Evolutionary conservation across 2,888 invertebrate genomes (phyloP).

Genomic region (Phengaris alcon): DNA sequence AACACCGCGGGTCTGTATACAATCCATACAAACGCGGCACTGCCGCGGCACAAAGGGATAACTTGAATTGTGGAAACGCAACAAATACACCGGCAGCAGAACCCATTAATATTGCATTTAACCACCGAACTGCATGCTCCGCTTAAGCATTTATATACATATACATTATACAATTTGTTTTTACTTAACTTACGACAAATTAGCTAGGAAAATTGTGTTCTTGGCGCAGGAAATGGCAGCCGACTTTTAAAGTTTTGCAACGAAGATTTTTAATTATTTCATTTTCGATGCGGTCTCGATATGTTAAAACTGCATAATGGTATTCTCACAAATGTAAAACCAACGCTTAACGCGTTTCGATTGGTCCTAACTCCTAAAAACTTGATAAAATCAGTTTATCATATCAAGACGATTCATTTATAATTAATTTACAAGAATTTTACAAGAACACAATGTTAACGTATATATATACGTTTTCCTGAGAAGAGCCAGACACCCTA

Average conservation of each 20-base stretch:
- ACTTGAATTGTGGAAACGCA: constrained; percentile 48
- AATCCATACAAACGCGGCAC: constrained; percentile 43
- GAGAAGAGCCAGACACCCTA: too few species aligned
- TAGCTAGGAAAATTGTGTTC: constrained; percentile 13
- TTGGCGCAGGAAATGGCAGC: neutral
- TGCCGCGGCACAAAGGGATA: constrained; percentile 48
- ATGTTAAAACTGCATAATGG: too few species aligned
- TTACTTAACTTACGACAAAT: constrained; percentile 37
- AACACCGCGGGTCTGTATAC: constrained; percentile 26
- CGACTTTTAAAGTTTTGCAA: neutral
- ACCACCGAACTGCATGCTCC: constrained; percentile 14
- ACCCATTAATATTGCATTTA: constrained; percentile 28
- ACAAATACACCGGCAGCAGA: constrained; percentile 30
- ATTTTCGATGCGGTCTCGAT: neutral
- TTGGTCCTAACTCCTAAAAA: too few species aligned
- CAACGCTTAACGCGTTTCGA: too few species aligned
- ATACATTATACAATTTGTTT: constrained; percentile 46
- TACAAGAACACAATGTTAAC: too few species aligned
- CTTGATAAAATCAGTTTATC: too few species aligned
- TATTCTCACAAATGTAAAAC: too few species aligned
- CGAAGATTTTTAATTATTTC: neutral
- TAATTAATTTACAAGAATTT: too few species aligned
- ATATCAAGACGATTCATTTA: too few species aligned
- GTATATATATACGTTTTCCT: too few species aligned
- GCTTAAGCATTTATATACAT: constrained; percentile 36